Evolutionary conservation across 2,113 vertebrate species (phyloP).

Genomic region (Litocranius walleri): DNA sequence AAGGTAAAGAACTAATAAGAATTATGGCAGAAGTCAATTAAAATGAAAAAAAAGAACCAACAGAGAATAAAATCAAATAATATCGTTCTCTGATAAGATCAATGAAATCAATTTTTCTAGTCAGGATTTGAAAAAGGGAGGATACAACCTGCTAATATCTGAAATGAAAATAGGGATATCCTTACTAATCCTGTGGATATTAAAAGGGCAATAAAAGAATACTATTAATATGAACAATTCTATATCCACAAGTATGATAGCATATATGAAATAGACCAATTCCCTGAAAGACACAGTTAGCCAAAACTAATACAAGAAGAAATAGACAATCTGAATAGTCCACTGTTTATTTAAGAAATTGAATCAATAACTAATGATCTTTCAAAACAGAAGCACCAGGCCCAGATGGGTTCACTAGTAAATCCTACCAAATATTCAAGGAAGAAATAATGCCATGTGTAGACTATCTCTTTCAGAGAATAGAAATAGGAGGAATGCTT

Average conservation of each 20-base stretch:
- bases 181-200: not conserved
- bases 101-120: not conserved
- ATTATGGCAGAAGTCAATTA: not conserved
- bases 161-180: not conserved
- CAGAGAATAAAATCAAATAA: not conserved
- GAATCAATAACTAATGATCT: not conserved
- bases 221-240: not conserved
- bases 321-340: not conserved
- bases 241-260: not conserved
- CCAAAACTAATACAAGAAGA: not conserved
- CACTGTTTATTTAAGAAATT: not conserved
- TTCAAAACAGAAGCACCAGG: not conserved
- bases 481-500: not conserved
- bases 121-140: not conserved
- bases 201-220: not conserved
- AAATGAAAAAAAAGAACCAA: not conserved
- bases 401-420: not conserved
- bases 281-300: not conserved
- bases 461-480: not conserved
- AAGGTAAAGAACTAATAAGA: not conserved
- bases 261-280: not conserved
- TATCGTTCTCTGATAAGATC: not conserved
- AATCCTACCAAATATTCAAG: not conserved
- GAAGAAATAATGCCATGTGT: not conserved
- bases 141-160: not conserved